Evolutionary conservation across 2,113 vertebrate genomes (phyloP).

Genomic region (Nesogale talazaci): DNA sequence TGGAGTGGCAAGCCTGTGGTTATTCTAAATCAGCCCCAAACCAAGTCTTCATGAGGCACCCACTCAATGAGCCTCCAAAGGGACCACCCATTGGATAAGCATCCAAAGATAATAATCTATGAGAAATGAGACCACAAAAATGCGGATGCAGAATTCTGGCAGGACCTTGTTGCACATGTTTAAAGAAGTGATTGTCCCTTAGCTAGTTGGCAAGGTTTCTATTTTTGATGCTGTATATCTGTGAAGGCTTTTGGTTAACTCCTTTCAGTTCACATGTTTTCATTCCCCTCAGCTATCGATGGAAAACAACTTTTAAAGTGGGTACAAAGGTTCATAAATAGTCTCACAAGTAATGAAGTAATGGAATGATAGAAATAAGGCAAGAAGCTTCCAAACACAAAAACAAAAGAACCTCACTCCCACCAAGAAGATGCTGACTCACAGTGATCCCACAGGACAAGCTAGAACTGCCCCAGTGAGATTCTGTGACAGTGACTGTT

Average conservation of each 20-base stretch:
- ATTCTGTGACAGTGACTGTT: no score
- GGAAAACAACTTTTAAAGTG: background rate
- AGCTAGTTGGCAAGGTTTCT: conserved; percentile 49
- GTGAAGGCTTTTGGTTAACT: conserved; percentile 17
- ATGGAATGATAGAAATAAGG: background rate
- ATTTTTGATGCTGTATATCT: conserved; percentile 59
- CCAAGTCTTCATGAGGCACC: conserved; percentile 37
- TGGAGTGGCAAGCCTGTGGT: conserved; percentile 36
- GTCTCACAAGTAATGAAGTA: background rate
- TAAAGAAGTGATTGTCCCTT: conserved; percentile 67
- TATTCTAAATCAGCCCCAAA: conserved; percentile 33
- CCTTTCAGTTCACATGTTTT: conserved; percentile 36
- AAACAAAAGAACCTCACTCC: no score
- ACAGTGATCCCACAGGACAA: no score
- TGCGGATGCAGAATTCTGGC: conserved; percentile 48
- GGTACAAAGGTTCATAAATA: background rate
- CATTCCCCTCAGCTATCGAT: background rate
- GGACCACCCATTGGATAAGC: background rate
- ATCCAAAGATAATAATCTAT: conserved; percentile 66
- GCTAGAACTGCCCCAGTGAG: no score
- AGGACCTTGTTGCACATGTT: conserved; percentile 42
- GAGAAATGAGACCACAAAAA: conserved; percentile 61
- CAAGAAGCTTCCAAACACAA: background rate
- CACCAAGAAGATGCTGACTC: no score
- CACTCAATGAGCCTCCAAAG: conserved; percentile 38